Evolutionary conservation across 2,888 invertebrate species (phyloP).

Genomic region (Hybos culiciformis): DNA sequence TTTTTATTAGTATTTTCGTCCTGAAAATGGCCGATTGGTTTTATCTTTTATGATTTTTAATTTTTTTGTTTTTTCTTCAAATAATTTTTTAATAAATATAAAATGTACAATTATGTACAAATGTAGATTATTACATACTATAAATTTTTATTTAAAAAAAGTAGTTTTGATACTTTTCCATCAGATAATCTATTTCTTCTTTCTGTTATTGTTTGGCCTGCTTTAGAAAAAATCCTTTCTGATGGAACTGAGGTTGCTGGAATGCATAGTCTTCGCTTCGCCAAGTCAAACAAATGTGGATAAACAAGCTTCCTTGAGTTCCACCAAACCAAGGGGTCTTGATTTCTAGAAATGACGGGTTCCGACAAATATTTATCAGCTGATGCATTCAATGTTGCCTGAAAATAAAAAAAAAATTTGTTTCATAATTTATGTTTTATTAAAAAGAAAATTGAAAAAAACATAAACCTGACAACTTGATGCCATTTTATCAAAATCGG

Average conservation of each 20-base stretch:
- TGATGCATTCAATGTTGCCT: not conserved
- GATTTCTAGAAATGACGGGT: not conserved
- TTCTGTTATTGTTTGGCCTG: not conserved
- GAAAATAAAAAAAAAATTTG: no score
- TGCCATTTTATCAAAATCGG: not conserved
- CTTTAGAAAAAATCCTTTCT: not conserved
- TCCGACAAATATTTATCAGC: not conserved
- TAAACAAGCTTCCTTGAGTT: not conserved
- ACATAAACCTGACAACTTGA: not conserved
- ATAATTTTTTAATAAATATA: no score
- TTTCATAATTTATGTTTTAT: no score
- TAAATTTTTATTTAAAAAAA: not conserved
- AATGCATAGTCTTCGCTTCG: not conserved
- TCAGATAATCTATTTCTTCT: not conserved
- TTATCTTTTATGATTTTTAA: no score
- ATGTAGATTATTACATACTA: no score
- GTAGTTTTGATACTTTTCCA: not conserved
- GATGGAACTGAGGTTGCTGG: slow-evolving; percentile 2
- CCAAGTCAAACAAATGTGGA: slow-evolving; percentile 1
- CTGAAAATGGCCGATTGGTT: no score
- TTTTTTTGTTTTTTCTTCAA: no score
- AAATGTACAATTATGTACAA: no score
- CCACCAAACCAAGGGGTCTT: not conserved
- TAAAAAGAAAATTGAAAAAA: no score
- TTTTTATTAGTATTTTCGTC: no score